These are phyloP conservation scores for Idaea aversata DNA, from an alignment of 2,888 invertebrate species.

Conservation along the genomic window DNA sequence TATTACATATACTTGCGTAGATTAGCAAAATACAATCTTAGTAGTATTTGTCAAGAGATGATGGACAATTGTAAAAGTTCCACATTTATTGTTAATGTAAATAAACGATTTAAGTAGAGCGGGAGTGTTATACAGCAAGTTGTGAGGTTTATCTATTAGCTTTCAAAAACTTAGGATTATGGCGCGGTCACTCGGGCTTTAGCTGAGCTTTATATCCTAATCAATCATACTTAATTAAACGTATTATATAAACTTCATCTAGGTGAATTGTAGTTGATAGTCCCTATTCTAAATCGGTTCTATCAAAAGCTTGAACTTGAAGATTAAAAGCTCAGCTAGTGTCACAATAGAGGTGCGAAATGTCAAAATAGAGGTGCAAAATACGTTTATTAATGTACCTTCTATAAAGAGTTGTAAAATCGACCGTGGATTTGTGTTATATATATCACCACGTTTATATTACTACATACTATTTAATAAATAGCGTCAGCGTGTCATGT, in stretches of 20 bases:
- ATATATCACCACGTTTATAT: constrained; percentile 23
- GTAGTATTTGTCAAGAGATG: too few relatives aligned
- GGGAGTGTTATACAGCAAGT: constrained; percentile 38
- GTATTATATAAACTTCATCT: background rate
- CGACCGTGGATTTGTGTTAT: constrained; percentile 36
- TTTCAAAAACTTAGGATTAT: constrained; percentile 37
- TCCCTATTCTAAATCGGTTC: constrained; percentile 2
- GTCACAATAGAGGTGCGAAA: constrained; percentile 35
- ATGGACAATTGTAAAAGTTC: background rate
- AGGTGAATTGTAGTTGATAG: background rate
- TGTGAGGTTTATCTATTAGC: constrained; percentile 34
- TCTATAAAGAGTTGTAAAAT: constrained; percentile 23
- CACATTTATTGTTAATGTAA: background rate
- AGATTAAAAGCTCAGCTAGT: constrained; percentile 41
- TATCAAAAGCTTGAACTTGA: background rate
- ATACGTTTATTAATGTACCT: constrained; percentile 31
- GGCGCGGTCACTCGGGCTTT: constrained; percentile 38
- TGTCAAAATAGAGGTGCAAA: background rate
- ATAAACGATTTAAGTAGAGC: constrained; percentile 24
- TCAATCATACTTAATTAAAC: too few relatives aligned
- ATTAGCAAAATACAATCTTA: background rate
- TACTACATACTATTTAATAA: constrained; percentile 23
- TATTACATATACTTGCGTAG: background rate
- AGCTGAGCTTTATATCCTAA: constrained; percentile 40
- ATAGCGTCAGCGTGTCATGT: constrained; percentile 42